Percentiles rank a stretch among this genome's conserved stretches.
Conservation (phyloP, 2,888 invertebrate genomes). For the Uropetala carovei region DNA sequence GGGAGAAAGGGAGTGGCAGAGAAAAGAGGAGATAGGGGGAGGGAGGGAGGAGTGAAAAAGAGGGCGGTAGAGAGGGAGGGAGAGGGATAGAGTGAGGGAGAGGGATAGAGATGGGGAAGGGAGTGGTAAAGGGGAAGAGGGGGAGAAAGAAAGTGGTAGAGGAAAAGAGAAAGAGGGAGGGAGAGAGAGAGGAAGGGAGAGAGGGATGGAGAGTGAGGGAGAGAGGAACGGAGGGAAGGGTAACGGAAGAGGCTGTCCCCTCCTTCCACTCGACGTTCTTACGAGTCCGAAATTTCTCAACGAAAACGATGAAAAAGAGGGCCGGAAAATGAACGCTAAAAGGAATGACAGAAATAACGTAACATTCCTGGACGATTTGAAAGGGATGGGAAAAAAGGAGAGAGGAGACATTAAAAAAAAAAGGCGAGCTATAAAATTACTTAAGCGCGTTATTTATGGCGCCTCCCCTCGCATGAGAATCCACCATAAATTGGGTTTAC, state of each 20-base stretch:
- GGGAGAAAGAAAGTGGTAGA: no score
- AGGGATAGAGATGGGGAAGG: background rate
- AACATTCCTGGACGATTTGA: background rate
- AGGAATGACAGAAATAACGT: background rate
- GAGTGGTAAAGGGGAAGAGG: no score
- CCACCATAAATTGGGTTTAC: constrained; percentile 56
- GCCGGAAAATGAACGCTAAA: background rate
- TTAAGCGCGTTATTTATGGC: constrained; percentile 51
- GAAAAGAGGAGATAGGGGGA: background rate
- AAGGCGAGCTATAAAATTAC: constrained; percentile 37
- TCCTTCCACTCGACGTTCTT: background rate
- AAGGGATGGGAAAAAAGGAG: background rate
- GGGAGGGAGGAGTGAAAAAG: background rate
- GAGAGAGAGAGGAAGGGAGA: background rate
- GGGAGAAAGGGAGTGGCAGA: background rate
- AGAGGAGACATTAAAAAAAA: background rate
- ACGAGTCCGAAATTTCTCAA: background rate
- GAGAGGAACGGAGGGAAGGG: background rate
- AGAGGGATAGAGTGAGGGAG: background rate
- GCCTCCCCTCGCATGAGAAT: constrained; percentile 5
- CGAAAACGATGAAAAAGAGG: background rate
- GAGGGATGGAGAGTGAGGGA: background rate
- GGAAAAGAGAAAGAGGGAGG: background rate
- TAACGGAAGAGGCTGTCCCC: background rate
- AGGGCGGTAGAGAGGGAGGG: no score